phyloP scores from a whole-genome alignment of 23 tunicate genomes.

The Ciona savignyi region DNA sequence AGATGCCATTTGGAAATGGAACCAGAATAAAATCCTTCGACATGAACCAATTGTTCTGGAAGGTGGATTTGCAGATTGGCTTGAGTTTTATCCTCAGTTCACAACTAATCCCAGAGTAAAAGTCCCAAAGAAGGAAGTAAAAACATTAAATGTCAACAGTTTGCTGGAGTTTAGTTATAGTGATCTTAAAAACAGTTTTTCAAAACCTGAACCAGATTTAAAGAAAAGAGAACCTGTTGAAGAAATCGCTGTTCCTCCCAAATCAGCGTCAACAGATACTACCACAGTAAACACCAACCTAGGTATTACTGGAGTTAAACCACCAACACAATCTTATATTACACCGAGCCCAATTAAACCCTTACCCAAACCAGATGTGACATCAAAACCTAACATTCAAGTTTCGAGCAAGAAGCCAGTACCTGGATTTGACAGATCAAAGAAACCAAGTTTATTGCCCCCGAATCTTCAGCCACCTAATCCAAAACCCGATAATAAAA shows the following conservation, averaged over 20 bases:
- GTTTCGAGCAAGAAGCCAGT: not conserved
- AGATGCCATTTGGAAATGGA: slow-evolving; percentile 80
- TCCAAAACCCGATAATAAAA: not conserved
- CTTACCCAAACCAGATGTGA: not conserved
- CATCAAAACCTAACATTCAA: not conserved
- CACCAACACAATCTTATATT: not conserved
- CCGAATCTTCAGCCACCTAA: not conserved
- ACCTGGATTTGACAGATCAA: slow-evolving; percentile 14
- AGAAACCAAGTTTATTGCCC: not conserved
- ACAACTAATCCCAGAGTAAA: slow-evolving; percentile 60
- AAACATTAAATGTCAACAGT: slow-evolving; percentile 46
- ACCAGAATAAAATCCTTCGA: slow-evolving; percentile 42
- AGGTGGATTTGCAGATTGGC: slow-evolving; percentile 79
- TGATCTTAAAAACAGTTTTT: slow-evolving; percentile 3
- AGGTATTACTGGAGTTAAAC: not conserved
- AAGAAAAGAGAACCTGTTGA: not conserved
- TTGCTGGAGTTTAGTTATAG: slow-evolving; percentile 50
- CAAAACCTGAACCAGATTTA: not conserved
- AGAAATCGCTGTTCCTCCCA: not conserved
- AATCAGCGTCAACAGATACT: no score
- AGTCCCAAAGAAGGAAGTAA: slow-evolving; percentile 34
- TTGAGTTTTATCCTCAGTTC: slow-evolving; percentile 78
- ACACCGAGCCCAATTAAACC: not conserved
- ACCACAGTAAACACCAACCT: not conserved
- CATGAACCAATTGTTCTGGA: slow-evolving; percentile 60